Base-by-base conservation (phyloP, 2,113 vertebrate species). In the Chascanopsetta lugubris region DNA sequence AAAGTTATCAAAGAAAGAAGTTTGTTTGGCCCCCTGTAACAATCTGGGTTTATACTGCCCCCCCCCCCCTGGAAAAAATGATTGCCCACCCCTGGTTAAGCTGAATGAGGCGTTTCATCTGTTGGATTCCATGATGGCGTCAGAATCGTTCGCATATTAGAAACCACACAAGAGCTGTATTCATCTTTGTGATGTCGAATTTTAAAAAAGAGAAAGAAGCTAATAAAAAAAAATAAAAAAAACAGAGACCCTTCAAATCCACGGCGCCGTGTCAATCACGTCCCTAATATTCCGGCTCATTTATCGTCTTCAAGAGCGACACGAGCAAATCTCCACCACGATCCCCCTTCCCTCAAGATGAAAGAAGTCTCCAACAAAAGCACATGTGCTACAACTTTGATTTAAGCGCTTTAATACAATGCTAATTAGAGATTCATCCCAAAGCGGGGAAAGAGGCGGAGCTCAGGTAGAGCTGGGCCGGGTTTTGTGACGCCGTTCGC, bases 361-460 rank as follows among this genome's bases (percentile, higher is more conserved):
- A 93, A 91, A 91, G 85, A 63, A 85, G 62, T 43, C 82, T 85
- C 77, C 83, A 89, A 91, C 90, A 90, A 92, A 91, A 89, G 87
- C 79, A 67, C 63, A 68, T 71, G 71, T 75, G 74, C 81, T 83
- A 61, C 87, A 87, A 86, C 91, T 90, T 90, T 93, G 90, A 91
- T 92, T 90, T 42, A 84, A 65, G 75, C 48, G 49, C 84, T 87
- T 91, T 89, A 89, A 90, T 89, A 86, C 79, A 80, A 92, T 90
- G 85, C 88, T 91, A 92, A 92, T 92, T 88, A 89, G 85, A 91
- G n/a, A n/a, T n/a, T n/a, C n/a, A n/a, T n/a, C n/a, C n/a, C n/a
- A n/a, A n/a, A n/a, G n/a, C n/a, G n/a, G n/a, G n/a, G n/a, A n/a
- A n/a, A n/a, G n/a, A n/a, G n/a, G n/a, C n/a, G n/a, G n/a, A n/a